Evolutionary conservation across 1,140 invertebrate species (phyloP), one percentile per base, ranked within the genome.

Genomic region (Aphelenchoides avenae): DNA sequence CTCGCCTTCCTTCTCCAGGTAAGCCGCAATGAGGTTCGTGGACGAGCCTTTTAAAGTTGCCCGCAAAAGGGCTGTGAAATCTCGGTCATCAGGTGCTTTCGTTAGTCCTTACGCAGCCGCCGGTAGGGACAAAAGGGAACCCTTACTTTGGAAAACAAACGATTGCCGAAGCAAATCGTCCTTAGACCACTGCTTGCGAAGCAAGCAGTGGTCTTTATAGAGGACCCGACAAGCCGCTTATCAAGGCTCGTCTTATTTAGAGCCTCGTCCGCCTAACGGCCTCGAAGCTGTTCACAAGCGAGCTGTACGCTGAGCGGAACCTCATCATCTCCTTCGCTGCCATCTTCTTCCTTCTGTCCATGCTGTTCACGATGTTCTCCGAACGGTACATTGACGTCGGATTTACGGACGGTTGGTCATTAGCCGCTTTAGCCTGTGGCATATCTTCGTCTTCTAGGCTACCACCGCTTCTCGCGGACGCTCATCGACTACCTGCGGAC

Each of bases 1-100:
- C 33, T 60, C 7, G 15, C 51, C n/a, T 40, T 60, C 9, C 44
- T 53, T 15, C 37, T 62, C 30, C 29, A 57, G 60, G 55, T 57
- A 61, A 13, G 9, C n/a, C n/a, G n/a, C n/a, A n/a, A n/a, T n/a
- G n/a, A n/a, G n/a, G n/a, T n/a, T n/a, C n/a, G n/a, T n/a, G n/a
- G n/a, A n/a, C n/a, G n/a, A n/a, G n/a, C n/a, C n/a, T n/a, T n/a
- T n/a, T n/a, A n/a, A n/a, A n/a, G n/a, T n/a, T n/a, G n/a, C n/a
- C n/a, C n/a, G n/a, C n/a, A n/a, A n/a, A n/a, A n/a, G n/a, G n/a
- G n/a, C n/a, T n/a, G n/a, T n/a, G n/a, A n/a, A n/a, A n/a, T n/a
- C n/a, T n/a, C n/a, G n/a, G n/a, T n/a, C n/a, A n/a, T n/a, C n/a
- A n/a, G n/a, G n/a, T n/a, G n/a, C n/a, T n/a, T n/a, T n/a, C n/a